Evolutionary conservation across 2,797 vertebrate genomes (phyloP), one percentile per base, ranked within the genome.

Genomic region (Hydrophis major): DNA sequence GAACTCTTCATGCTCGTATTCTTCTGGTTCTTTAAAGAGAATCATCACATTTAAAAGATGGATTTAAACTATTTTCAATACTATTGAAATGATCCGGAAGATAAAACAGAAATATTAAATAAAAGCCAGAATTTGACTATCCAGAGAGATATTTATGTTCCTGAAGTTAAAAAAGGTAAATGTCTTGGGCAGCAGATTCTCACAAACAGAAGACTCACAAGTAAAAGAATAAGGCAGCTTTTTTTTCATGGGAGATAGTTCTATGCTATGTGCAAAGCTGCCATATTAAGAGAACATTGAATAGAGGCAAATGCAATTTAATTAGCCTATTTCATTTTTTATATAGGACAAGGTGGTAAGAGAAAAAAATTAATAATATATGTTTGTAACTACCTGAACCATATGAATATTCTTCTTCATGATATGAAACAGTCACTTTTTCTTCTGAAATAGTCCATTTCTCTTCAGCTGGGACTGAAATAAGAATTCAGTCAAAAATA

Each of bases 391-490:
- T 98, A 98, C 98, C 98, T 98, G 98, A 96, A 94, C 97, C 95
- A 93, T 97, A 97, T 93, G 97, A 96, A 95, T 98, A 97, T 57
- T 98, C 98, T 95, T 98, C 97, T 95, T 95, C 97, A 90, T 97
- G 97, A 95, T 97, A 96, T 94, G 97, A 97, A 96, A 98, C 95
- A 69, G 97, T 97, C 96, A 98, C 96, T 97, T 98, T 97, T 96
- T 98, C 98, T 97, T 98, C 97, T 94, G 97, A 97, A 97, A 98
- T 89, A 95, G 97, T 97, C 97, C 97, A 98, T 95, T 97, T 98
- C 96, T 97, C 97, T 94, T 98, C 97, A 63, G 97, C 96, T 11
- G 98, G 97, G 94, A 98, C 98, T 98, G 98, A 98, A 94, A 97
- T 93, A 98, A 96, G 94, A 96, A 95, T 96, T 96, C 92, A 93